Evolutionary conservation across 2,888 invertebrate species (phyloP).

Genomic region (Mactromeris polynyma): DNA sequence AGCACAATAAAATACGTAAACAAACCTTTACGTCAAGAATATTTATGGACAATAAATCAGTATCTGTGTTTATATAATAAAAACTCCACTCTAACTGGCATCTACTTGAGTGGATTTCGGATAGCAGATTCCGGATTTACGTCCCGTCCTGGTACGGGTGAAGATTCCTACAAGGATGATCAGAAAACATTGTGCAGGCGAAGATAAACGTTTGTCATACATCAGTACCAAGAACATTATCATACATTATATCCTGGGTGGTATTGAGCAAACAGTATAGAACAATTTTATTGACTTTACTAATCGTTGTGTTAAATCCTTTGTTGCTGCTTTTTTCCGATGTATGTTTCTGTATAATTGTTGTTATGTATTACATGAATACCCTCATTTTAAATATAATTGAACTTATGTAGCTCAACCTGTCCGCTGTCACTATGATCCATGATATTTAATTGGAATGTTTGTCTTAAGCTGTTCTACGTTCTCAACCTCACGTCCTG

Average conservation of each 20-base stretch:
- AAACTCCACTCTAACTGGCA: constrained; percentile 4
- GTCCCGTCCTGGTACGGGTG: neutral
- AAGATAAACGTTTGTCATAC: constrained; percentile 65
- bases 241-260: constrained; percentile 56
- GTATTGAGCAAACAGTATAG: constrained; percentile 29
- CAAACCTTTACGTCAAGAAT: neutral
- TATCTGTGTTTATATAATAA: constrained; percentile 17
- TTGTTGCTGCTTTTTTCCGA: too few species aligned
- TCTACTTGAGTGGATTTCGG: constrained; percentile 16
- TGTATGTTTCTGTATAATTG: too few species aligned
- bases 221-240: constrained; percentile 62
- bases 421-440: too few species aligned
- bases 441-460: too few species aligned
- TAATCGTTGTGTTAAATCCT: constrained; percentile 4
- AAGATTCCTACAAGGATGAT: neutral
- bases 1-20: neutral
- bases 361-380: too few species aligned
- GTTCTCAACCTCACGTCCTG: too few species aligned
- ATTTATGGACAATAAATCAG: constrained; percentile 19
- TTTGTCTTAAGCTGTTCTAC: too few species aligned
- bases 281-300: constrained; percentile 35
- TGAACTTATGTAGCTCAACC: too few species aligned
- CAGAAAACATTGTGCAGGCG: neutral
- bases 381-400: too few species aligned
- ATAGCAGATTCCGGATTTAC: constrained; percentile 8